These are phyloP conservation scores for Dryobates pubescens DNA, from an alignment of 2,797 vertebrate genomes.

Conservation along the genomic window DNA sequence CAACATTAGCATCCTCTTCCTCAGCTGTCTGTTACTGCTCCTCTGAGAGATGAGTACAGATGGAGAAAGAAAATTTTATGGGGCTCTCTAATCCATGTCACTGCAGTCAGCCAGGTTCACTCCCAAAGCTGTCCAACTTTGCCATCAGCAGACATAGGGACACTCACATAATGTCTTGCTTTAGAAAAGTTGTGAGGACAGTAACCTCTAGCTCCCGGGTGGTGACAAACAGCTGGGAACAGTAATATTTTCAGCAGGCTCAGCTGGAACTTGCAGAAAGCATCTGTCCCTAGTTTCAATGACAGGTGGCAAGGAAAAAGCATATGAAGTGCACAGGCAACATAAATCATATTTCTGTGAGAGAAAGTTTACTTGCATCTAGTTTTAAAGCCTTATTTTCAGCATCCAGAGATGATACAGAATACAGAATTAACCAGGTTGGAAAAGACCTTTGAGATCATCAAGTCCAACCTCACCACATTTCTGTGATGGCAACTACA, in stretches of 20 bases:
- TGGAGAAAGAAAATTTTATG: background rate
- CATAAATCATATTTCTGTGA: background rate
- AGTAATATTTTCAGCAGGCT: conserved; percentile 49
- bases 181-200: background rate
- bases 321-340: background rate
- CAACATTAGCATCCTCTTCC: background rate
- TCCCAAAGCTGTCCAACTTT: background rate
- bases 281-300: conserved; percentile 17
- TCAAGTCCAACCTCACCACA: too few relatives aligned
- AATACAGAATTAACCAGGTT: too few relatives aligned
- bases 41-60: background rate
- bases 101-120: background rate
- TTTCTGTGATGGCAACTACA: too few relatives aligned
- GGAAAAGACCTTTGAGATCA: too few relatives aligned
- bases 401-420: background rate
- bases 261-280: conserved; percentile 43
- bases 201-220: conserved; percentile 20
- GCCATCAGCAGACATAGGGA: background rate
- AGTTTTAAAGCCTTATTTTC: conserved; percentile 21
- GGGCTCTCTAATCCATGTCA: background rate
- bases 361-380: background rate
- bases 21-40: background rate
- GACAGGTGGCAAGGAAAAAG: conserved; percentile 47
- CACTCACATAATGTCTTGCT: background rate
- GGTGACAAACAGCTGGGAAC: conserved; percentile 27